Percentiles rank a stretch among this genome's conserved stretches.
Conservation (phyloP, 1,140 invertebrate genomes). For the Diploscapter pachys region DNA sequence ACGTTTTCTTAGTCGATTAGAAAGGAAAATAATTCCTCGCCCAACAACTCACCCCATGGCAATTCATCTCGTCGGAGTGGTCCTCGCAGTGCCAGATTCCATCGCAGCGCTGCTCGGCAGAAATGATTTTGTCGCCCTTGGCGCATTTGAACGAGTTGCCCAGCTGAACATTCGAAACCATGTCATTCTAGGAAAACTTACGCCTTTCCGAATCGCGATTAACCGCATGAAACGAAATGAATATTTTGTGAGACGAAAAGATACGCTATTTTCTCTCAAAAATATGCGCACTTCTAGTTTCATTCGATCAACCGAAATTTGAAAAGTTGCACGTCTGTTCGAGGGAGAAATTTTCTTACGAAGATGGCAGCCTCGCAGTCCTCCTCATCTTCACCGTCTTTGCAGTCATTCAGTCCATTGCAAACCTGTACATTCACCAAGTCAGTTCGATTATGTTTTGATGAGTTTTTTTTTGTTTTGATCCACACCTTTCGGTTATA, state of each 20-base stretch:
- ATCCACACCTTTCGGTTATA: too few species aligned
- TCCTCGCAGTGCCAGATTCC: too few species aligned
- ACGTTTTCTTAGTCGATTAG: too few species aligned
- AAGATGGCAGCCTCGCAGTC: constrained; percentile 1
- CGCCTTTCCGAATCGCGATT: constrained; percentile 2
- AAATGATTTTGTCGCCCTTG: too few species aligned
- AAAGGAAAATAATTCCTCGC: too few species aligned
- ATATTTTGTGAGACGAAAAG: neutral
- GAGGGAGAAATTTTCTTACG: neutral
- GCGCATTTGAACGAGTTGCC: too few species aligned
- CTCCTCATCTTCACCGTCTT: constrained; percentile 29
- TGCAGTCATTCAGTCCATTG: constrained; percentile 29
- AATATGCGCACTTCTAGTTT: too few species aligned
- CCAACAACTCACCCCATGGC: constrained; percentile 3
- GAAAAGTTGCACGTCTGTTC: neutral
- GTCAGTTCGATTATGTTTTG: too few species aligned
- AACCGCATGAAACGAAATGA: constrained; percentile 10
- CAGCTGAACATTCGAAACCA: constrained; percentile 2
- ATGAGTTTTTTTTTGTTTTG: too few species aligned
- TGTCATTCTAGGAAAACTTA: constrained; percentile 19
- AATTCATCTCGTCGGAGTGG: constrained; percentile 18
- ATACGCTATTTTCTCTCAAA: too few species aligned
- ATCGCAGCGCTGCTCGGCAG: too few species aligned
- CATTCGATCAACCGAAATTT: neutral
- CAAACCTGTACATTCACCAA: constrained; percentile 25